Percentiles rank a stretch among this genome's conserved stretches.
Conservation (phyloP, 1,140 invertebrate genomes). For the Agrilus planipennis region DNA sequence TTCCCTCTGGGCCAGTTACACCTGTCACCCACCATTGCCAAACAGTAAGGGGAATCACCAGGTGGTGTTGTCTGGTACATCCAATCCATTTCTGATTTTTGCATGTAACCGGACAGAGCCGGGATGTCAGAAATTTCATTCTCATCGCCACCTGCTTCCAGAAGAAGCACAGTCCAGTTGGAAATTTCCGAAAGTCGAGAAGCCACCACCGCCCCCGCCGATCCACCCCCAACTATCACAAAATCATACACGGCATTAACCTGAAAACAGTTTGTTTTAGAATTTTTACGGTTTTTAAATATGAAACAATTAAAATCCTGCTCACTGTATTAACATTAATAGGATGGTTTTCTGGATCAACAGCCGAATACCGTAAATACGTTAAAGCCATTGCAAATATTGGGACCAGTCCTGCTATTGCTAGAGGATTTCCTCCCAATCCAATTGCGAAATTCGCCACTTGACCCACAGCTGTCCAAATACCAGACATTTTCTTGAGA, state of each 20-base stretch:
- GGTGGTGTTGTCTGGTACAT: slow-evolving; percentile 81
- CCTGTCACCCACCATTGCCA: slow-evolving; percentile 69
- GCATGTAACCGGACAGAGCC: slow-evolving; percentile 59
- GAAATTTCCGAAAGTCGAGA: slow-evolving; percentile 69
- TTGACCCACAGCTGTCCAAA: background rate
- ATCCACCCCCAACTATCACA: slow-evolving; percentile 79
- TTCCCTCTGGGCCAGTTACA: slow-evolving; percentile 77
- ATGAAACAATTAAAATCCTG: slow-evolving; percentile 20
- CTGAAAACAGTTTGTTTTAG: slow-evolving; percentile 36
- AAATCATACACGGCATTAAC: slow-evolving; percentile 66
- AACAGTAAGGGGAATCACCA: slow-evolving; percentile 57
- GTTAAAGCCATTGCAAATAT: slow-evolving; percentile 66
- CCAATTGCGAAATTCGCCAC: slow-evolving; percentile 10
- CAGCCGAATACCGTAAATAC: slow-evolving; percentile 65
- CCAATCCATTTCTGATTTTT: slow-evolving; percentile 80
- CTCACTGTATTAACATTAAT: slow-evolving; percentile 55
- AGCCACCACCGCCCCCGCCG: slow-evolving; percentile 85
- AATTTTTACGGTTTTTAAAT: no score
- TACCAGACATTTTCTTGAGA: background rate
- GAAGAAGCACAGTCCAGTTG: slow-evolving; percentile 66
- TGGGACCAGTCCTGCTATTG: slow-evolving; percentile 62
- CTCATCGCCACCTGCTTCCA: slow-evolving; percentile 77
- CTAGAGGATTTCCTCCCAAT: slow-evolving; percentile 34
- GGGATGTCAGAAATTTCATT: slow-evolving; percentile 70
- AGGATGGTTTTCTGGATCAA: slow-evolving; percentile 70